These are phyloP conservation scores for Tauraco erythrolophus DNA, from an alignment of 2,113 vertebrate species.

Conservation along the genomic window DNA sequence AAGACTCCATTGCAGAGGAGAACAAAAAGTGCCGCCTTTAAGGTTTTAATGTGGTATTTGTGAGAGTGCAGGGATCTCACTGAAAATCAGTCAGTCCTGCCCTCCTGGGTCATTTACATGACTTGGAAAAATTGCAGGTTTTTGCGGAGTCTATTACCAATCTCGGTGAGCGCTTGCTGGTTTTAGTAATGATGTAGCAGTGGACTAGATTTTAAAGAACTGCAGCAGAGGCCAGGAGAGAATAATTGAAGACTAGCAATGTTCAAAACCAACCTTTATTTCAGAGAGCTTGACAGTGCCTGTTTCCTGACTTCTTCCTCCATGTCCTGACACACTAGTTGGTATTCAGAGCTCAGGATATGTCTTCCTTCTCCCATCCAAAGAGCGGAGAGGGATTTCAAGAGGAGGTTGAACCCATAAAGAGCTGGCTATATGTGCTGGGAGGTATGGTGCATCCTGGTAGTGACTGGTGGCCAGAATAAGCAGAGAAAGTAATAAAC, in stretches of 20 bases:
- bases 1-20: neutral
- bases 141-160: neutral
- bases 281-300: neutral
- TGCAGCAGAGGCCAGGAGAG: neutral
- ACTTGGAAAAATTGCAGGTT: neutral
- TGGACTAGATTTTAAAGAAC: neutral
- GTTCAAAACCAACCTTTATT: neutral
- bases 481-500: neutral
- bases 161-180: neutral
- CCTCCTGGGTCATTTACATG: neutral
- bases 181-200: neutral
- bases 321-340: neutral
- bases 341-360: neutral
- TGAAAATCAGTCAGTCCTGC: neutral
- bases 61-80: neutral
- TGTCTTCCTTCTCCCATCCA: neutral
- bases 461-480: neutral
- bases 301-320: neutral
- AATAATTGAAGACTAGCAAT: neutral
- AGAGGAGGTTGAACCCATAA: fast-evolving
- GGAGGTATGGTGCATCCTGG: neutral
- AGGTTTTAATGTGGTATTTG: neutral
- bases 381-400: neutral
- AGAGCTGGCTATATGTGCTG: neutral
- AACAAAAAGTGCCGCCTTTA: neutral